Percentiles rank a stretch among this genome's conserved stretches.
These are phyloP conservation scores for Aratinga solstitialis DNA, from an alignment of 2,797 vertebrate species.

Conservation along the genomic window DNA sequence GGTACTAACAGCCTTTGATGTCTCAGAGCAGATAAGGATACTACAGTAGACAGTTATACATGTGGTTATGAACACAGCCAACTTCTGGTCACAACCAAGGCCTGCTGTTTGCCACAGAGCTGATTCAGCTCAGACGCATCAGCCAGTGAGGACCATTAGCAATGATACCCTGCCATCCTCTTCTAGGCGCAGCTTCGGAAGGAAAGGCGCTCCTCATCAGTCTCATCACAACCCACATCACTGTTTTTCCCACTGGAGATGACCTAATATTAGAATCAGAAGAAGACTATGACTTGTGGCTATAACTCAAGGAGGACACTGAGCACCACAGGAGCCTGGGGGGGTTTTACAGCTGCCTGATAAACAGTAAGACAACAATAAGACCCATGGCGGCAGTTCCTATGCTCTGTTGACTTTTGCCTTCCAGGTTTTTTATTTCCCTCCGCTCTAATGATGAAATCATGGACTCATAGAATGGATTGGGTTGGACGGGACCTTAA, in stretches of 20 bases:
- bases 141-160: not conserved
- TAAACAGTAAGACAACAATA: not conserved
- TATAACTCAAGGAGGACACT: not conserved
- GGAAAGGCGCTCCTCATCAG: not conserved
- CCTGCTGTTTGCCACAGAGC: not conserved
- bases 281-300: not conserved
- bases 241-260: not conserved
- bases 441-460: not conserved
- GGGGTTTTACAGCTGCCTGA: not conserved
- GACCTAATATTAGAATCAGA: not conserved
- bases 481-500: not conserved
- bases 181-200: not conserved
- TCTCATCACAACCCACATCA: not conserved
- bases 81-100: not conserved
- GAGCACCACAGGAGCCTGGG: not conserved
- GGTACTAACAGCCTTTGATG: not conserved
- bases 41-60: not conserved
- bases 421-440: not conserved
- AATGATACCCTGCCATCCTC: not conserved
- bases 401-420: not conserved
- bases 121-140: rapidly evolving
- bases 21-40: not conserved
- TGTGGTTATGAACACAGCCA: rapidly evolving
- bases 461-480: not conserved
- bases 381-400: not conserved